These are phyloP conservation scores for Tonatia bakeri DNA, from an alignment of 2,113 vertebrate genomes.

Conservation along the genomic window DNA sequence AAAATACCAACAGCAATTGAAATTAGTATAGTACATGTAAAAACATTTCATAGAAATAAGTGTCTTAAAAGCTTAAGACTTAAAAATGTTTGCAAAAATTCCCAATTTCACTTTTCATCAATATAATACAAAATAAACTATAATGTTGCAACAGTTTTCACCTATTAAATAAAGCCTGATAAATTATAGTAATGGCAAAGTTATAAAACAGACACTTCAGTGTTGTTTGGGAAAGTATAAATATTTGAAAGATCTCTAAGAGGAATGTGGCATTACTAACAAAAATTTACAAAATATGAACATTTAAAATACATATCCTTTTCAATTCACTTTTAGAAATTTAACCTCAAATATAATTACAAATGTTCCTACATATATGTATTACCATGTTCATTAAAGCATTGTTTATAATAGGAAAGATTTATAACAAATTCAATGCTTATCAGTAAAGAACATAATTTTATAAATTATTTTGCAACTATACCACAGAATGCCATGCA, in stretches of 20 bases:
- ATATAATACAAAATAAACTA: not conserved
- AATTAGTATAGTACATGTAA: not conserved
- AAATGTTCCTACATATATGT: not conserved
- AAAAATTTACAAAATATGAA: not conserved
- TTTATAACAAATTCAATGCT: not conserved
- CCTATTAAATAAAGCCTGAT: not conserved
- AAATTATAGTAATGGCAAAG: not conserved
- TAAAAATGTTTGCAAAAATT: not conserved
- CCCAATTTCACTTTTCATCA: not conserved
- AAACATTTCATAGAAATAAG: not conserved
- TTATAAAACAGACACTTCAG: not conserved
- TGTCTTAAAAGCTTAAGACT: not conserved
- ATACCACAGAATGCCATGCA: not conserved
- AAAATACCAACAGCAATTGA: not conserved
- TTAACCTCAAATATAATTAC: not conserved
- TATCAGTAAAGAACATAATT: not conserved
- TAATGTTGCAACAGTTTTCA: not conserved
- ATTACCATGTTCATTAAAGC: not conserved
- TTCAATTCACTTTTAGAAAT: not conserved
- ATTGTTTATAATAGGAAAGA: not conserved
- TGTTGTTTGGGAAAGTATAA: not conserved
- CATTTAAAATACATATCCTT: not conserved
- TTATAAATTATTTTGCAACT: not conserved
- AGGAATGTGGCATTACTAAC: not conserved
- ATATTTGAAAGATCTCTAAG: not conserved